Evolutionary conservation across 2,888 invertebrate genomes (phyloP).

Genomic region (Galerucella nymphaeae): DNA sequence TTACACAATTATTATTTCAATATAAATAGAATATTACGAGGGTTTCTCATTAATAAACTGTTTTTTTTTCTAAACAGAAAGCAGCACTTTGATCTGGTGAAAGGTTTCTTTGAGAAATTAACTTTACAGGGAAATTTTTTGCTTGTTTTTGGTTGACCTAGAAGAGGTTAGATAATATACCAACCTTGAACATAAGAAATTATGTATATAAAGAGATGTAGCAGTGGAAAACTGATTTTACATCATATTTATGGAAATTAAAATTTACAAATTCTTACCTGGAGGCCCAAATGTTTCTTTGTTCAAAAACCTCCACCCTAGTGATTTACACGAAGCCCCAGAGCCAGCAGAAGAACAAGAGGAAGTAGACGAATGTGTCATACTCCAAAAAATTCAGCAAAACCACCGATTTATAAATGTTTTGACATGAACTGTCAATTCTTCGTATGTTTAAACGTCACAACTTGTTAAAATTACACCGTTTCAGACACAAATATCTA

Average conservation of each 20-base stretch:
- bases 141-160: background rate
- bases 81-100: no score
- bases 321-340: conserved; percentile 20
- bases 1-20: background rate
- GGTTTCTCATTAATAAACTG: no score
- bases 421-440: background rate
- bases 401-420: background rate
- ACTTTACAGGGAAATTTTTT: no score
- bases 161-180: background rate
- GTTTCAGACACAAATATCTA: no score
- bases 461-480: no score
- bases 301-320: conserved; percentile 56
- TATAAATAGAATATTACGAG: conserved; percentile 23
- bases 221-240: background rate
- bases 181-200: no score
- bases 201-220: background rate
- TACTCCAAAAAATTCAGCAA: background rate
- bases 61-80: no score
- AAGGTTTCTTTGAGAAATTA: no score
- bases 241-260: background rate
- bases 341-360: background rate
- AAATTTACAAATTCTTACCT: conserved; percentile 34
- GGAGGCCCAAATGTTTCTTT: conserved; percentile 55
- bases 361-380: background rate
- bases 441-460: no score